Conservation (phyloP, 2,113 vertebrate genomes). For the Amia ocellicauda region DNA sequence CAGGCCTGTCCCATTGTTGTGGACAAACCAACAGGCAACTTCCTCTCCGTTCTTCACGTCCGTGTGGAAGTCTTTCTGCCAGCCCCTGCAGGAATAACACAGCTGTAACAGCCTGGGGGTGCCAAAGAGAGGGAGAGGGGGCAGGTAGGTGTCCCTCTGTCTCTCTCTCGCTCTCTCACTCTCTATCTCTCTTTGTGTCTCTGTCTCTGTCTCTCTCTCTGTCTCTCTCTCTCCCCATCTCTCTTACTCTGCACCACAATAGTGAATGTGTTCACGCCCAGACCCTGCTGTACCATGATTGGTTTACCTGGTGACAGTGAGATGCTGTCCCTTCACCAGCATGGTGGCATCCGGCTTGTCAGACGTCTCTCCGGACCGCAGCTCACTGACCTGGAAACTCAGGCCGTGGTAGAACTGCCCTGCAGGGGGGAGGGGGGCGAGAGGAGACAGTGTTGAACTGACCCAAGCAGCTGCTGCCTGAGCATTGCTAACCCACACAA, state of each 20-base stretch:
- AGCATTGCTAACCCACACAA: not conserved
- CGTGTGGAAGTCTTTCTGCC: conserved; percentile 82
- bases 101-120: not conserved
- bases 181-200: too few relatives aligned
- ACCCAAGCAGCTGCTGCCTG: not conserved
- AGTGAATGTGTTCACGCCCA: not conserved
- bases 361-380: conserved; percentile 72
- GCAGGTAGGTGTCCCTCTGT: conserved; percentile 6
- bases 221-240: too few relatives aligned
- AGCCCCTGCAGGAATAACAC: conserved; percentile 68
- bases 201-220: too few relatives aligned
- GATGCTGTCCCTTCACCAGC: conserved; percentile 77
- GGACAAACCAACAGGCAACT: conserved; percentile 87
- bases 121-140: not conserved
- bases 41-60: conserved; percentile 58
- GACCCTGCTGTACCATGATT: not conserved
- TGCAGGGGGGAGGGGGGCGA: conserved; percentile 42
- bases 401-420: conserved; percentile 89
- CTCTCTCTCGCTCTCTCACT: too few relatives aligned
- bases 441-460: not conserved
- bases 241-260: too few relatives aligned
- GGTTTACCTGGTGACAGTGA: conserved; percentile 86
- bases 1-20: conserved; percentile 80
- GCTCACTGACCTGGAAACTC: conserved; percentile 74
- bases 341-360: conserved; percentile 89